Conservation (phyloP, 2,113 vertebrate species). For the Thryonomys swinderianus region DNA sequence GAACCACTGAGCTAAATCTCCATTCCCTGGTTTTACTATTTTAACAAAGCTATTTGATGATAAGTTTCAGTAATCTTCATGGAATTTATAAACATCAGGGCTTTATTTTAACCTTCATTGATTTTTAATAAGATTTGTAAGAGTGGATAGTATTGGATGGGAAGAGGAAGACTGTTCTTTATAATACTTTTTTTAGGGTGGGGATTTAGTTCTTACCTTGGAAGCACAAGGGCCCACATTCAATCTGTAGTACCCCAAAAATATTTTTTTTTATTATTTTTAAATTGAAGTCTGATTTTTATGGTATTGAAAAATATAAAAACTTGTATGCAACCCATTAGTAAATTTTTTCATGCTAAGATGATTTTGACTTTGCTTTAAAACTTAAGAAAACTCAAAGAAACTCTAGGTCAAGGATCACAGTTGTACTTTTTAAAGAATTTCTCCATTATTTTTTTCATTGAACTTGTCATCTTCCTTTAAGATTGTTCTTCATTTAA, state of each 20-base stretch:
- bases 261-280: no score
- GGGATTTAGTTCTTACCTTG: no score
- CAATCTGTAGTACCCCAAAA: no score
- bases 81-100: neutral
- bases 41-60: neutral
- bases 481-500: neutral
- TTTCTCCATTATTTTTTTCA: neutral
- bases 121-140: neutral
- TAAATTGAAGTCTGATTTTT: neutral
- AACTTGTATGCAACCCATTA: neutral
- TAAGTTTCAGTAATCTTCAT: neutral
- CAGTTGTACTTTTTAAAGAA: neutral
- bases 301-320: neutral
- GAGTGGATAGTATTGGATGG: neutral
- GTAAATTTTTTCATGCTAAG: neutral
- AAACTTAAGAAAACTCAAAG: constrained; percentile 7
- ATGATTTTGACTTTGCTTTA: neutral
- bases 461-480: neutral
- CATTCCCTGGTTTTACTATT: no score
- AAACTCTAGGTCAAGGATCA: neutral
- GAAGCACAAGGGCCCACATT: no score
- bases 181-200: neutral
- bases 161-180: neutral
- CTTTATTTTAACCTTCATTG: neutral
- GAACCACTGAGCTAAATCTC: no score